Evolutionary conservation across 1,140 invertebrate species (phyloP), one percentile per base, ranked within the genome.

Genomic region (Ceratosolen fusciceps): DNA sequence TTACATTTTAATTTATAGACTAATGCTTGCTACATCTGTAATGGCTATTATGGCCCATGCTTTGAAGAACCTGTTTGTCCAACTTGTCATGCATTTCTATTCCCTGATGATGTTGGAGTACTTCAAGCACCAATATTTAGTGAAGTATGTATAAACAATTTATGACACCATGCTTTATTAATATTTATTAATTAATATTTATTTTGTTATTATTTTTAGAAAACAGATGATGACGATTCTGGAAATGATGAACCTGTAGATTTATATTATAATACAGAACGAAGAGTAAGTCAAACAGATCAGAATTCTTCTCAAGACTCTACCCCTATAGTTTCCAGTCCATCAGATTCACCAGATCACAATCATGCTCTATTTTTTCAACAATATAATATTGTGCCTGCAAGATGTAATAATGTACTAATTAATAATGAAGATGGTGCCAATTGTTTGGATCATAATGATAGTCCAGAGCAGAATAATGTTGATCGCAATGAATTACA

Each of bases 201-300:
- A n/a, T n/a, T n/a, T n/a, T n/a, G n/a, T n/a, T n/a, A n/a, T n/a
- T 29, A 47, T 34, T 78, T 86, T 10, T 82, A 97, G 93, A 95
- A 97, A 90, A 96, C 95, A 26, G 96, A 97, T 87, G 96, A 97
- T 84, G 96, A 96, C 85, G 97, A 98, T 87, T 97, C 96, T 0
- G 97, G 97, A 5, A 98, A 97, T 87, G 97, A 98, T 87, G 96
- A 98, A 87, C 96, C 96, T n/a, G 94, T 93, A 62, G 95, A 95
- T 87, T 86, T 93, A 74, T 93, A 91, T 90, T 91, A 93, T 87
- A 91, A 88, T 72, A 84, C 84, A 29, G 87, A 89, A 52, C 82
- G 88, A 72, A 85, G 87, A 78, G 84, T 84, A 5, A 89, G 86
- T 83, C 90, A 88, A 24, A 85, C 85, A 39, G 85, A 86, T 76